Evolutionary conservation across 2,888 invertebrate species (phyloP).

Genomic region (Eupithecia abbreviata): DNA sequence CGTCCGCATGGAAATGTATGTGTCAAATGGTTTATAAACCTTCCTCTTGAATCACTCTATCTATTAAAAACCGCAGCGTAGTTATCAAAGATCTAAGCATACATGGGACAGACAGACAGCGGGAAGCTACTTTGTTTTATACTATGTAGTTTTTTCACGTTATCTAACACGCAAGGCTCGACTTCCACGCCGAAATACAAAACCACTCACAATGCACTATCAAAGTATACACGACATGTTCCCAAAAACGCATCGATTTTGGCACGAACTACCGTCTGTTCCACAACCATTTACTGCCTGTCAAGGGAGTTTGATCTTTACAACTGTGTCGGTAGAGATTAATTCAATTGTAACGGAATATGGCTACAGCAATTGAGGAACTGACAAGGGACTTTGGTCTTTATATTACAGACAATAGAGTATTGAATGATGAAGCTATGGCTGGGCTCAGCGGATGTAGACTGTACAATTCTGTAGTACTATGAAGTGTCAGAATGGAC

Average conservation of each 20-base stretch:
- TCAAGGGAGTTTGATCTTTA: conserved; percentile 8
- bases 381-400: conserved; percentile 1
- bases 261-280: neutral
- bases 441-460: neutral
- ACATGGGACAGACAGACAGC: too few species aligned
- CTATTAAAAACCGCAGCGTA: too few species aligned
- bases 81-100: too few species aligned
- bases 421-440: neutral
- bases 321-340: neutral
- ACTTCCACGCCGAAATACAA: neutral
- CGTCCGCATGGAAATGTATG: too few species aligned
- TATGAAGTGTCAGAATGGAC: neutral
- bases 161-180: neutral
- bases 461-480: neutral
- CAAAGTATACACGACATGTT: conserved; percentile 11
- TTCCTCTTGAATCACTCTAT: too few species aligned
- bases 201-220: conserved; percentile 9
- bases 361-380: neutral
- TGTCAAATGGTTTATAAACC: too few species aligned
- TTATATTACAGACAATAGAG: neutral
- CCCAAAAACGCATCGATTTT: conserved; percentile 24
- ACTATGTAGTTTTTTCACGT: neutral
- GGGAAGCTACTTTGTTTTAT: too few species aligned
- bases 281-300: neutral
- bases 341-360: neutral